phyloP scores from a whole-genome alignment of 1,140 invertebrate genomes.

The Drosophila trapezifrons region DNA sequence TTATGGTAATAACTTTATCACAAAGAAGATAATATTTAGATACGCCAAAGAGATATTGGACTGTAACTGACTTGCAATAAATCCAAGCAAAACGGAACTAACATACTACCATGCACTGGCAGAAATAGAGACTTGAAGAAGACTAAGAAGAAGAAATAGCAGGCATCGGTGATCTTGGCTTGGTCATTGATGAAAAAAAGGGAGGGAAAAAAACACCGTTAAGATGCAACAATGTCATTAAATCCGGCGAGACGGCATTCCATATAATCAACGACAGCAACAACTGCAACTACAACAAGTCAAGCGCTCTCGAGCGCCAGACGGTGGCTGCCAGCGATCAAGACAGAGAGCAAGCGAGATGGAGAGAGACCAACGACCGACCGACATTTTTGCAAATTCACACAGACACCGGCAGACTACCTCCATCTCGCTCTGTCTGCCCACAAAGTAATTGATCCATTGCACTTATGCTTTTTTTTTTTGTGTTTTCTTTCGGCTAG shows the following conservation, averaged over 20 bases:
- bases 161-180: constrained; percentile 30
- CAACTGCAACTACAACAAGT: constrained; percentile 20
- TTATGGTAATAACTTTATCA: too few species aligned
- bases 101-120: constrained; percentile 15
- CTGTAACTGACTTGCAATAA: constrained; percentile 23
- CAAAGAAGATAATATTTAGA: too few species aligned
- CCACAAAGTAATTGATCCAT: constrained; percentile 78
- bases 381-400: constrained; percentile 74
- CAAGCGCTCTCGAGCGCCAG: constrained; percentile 27
- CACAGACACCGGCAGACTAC: constrained; percentile 38
- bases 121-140: constrained; percentile 22
- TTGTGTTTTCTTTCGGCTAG: constrained; percentile 41
- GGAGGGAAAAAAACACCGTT: constrained; percentile 60
- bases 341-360: constrained; percentile 12
- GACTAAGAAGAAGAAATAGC: neutral
- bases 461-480: constrained; percentile 66
- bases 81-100: constrained; percentile 61
- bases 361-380: constrained; percentile 64
- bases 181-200: constrained; percentile 68
- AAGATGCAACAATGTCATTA: constrained; percentile 75
- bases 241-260: constrained; percentile 81
- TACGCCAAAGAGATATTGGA: neutral
- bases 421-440: constrained; percentile 42
- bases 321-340: constrained; percentile 10
- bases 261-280: constrained; percentile 68